Evolutionary conservation across 2,888 invertebrate genomes (phyloP).

Genomic region (Ectemnius cavifrons): DNA sequence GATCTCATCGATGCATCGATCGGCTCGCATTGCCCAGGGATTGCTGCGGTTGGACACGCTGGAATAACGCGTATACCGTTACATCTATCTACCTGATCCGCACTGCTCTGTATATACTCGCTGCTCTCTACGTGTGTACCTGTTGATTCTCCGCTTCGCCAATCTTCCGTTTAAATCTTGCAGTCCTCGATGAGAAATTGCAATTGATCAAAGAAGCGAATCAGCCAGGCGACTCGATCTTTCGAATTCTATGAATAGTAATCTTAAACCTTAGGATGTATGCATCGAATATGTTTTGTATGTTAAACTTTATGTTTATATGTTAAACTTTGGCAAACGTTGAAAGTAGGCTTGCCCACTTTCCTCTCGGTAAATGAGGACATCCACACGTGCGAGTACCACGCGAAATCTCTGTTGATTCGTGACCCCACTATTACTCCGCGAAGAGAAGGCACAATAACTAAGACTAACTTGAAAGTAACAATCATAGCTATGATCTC

Average conservation of each 20-base stretch:
- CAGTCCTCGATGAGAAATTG: slow-evolving; percentile 4
- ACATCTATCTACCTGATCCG: slow-evolving; percentile 27
- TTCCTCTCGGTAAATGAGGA: neutral
- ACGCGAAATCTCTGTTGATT: neutral
- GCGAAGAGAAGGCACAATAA: neutral
- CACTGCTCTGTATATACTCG: neutral
- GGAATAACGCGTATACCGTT: slow-evolving; percentile 53
- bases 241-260: too few relatives aligned
- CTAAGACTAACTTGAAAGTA: slow-evolving; percentile 17
- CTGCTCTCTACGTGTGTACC: slow-evolving; percentile 25
- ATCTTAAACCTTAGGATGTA: too few relatives aligned
- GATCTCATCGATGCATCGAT: neutral
- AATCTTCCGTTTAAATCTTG: slow-evolving; percentile 33
- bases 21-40: neutral
- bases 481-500: slow-evolving; percentile 7
- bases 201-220: slow-evolving; percentile 21
- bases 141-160: slow-evolving; percentile 47
- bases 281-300: too few relatives aligned
- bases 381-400: slow-evolving; percentile 21
- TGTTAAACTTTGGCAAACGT: too few relatives aligned
- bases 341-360: neutral
- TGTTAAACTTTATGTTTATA: too few relatives aligned
- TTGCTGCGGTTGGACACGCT: slow-evolving; percentile 36
- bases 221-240: slow-evolving; percentile 19
- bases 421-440: neutral